Conservation (phyloP, 2,113 vertebrate species). For the Plecturocebus donacophilus region DNA sequence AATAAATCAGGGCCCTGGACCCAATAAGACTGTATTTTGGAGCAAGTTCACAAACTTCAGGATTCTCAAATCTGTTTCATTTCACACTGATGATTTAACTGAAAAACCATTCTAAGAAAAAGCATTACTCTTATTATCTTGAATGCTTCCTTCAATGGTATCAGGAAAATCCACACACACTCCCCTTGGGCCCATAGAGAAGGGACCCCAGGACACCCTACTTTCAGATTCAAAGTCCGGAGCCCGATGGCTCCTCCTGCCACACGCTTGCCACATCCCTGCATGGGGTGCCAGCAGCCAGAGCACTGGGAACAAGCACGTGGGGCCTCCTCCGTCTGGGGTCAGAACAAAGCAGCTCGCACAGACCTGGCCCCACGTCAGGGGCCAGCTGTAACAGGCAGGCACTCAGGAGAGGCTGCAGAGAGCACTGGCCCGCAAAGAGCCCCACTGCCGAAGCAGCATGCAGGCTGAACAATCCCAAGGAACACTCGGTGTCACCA, state of each 20-base stretch:
- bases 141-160: not conserved
- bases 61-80: not conserved
- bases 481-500: fast-evolving
- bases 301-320: fast-evolving
- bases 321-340: not conserved
- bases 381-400: not conserved
- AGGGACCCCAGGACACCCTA: not conserved
- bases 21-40: fast-evolving
- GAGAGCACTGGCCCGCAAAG: not conserved
- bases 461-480: not conserved
- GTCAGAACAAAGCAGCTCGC: not conserved
- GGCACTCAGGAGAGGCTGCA: not conserved
- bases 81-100: not conserved
- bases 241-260: not conserved
- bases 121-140: fast-evolving
- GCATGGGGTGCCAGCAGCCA: not conserved
- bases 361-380: no score
- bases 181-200: not conserved
- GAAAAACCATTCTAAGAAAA: not conserved
- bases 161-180: no score
- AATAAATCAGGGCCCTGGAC: not conserved
- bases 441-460: not conserved
- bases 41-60: no score
- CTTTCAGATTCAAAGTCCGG: not conserved
- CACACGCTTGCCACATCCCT: fast-evolving